Evolutionary conservation across 2,113 vertebrate genomes (phyloP).

Genomic region (Aix galericulata): DNA sequence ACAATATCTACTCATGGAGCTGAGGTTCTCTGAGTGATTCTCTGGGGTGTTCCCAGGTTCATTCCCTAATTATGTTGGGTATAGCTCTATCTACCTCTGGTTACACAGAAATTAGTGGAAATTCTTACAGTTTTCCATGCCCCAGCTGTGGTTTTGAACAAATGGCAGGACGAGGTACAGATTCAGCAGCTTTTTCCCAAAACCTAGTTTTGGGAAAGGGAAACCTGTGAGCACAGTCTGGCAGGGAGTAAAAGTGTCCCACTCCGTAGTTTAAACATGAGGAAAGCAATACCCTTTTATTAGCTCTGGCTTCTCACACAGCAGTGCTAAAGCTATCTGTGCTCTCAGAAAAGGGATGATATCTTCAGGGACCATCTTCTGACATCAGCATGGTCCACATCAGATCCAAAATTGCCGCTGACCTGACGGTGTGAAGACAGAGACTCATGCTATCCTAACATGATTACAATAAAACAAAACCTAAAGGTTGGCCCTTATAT

Average conservation of each 20-base stretch:
- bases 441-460: rapidly evolving
- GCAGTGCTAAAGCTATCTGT: neutral
- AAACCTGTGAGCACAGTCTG: rapidly evolving
- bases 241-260: neutral
- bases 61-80: neutral
- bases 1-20: neutral
- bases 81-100: neutral
- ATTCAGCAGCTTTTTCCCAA: neutral
- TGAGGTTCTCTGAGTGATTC: rapidly evolving
- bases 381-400: rapidly evolving
- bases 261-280: neutral
- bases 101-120: neutral
- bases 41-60: neutral
- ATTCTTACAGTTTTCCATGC: neutral
- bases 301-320: neutral
- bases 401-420: neutral
- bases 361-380: neutral
- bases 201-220: neutral
- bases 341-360: neutral
- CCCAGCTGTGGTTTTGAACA: neutral
- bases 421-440: neutral
- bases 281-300: neutral
- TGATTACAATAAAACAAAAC: neutral
- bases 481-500: neutral
- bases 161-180: neutral